Evolutionary conservation across 2,113 vertebrate genomes (phyloP), one percentile per base, ranked within the genome.

Genomic region (Nicator chloris): DNA sequence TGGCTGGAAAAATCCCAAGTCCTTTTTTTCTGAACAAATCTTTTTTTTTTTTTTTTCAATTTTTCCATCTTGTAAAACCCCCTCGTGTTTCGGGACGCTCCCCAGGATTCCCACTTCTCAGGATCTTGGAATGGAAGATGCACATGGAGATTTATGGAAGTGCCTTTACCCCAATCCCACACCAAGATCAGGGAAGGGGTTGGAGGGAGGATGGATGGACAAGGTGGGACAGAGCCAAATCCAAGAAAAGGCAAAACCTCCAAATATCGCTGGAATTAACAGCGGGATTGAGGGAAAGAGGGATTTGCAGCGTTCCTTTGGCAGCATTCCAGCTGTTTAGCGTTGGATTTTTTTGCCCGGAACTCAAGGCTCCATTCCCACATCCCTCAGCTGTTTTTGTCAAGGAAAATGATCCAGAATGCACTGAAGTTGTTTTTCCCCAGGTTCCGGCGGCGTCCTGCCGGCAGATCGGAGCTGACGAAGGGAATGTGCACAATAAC

Each of bases 231-330:
- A 22, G 39, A 86, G 3, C 7, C 31, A 24, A 53, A 72, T 10
- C 28, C 45, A 59, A 20, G 12, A 40, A 30, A 23, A n/a, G 30
- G 7, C 19, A 65, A 65, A 88, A 37, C 31, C 26, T 39, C 76
- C 5, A 0, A 8, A 15, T 5, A 2, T 12, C 0, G 0, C 30
- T 15, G 60, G 59, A 54, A 75, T 84, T 37, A 49, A 9, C 37
- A 4, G 12, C 1, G 35, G 24, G 24, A 30, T 5, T 7, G 45
- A 63, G 59, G 85, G 50, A 63, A 86, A 28, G 13, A 39, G 7
- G 11, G 65, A 53, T 82, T 91, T 71, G 13, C 88, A 40, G 26
- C 18, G 5, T 73, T 64, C 19, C 42, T 69, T 60, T 15, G 64
- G 80, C 77, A 66, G 15, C 60, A 68, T 89, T 89, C 87, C 87